These are phyloP conservation scores for Agonopterix alstromeriana DNA, from an alignment of 2,888 invertebrate genomes.

Conservation along the genomic window DNA sequence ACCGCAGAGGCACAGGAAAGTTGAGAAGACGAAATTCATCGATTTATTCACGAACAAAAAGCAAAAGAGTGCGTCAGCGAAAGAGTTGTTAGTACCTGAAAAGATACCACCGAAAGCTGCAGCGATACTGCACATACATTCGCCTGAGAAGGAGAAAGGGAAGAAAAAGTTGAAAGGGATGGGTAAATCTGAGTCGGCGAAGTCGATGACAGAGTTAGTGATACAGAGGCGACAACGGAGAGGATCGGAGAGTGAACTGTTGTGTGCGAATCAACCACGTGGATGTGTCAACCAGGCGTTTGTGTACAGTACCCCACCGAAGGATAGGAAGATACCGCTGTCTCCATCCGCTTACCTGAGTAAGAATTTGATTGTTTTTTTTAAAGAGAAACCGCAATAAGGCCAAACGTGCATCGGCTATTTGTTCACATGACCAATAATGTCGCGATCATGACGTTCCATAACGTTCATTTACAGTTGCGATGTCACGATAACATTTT, in stretches of 20 bases:
- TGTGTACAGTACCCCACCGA: conserved; percentile 71
- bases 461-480: not conserved
- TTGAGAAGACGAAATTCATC: conserved; percentile 63
- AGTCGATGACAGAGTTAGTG: conserved; percentile 46
- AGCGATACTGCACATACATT: conserved; percentile 76
- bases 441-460: not conserved
- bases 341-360: conserved; percentile 65
- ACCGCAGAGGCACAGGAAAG: conserved; percentile 52
- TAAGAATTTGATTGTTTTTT: conserved; percentile 36
- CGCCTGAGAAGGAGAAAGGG: conserved; percentile 45
- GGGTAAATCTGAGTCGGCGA: conserved; percentile 61
- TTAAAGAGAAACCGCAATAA: conserved; percentile 1
- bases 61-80: conserved; percentile 61
- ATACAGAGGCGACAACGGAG: conserved; percentile 47
- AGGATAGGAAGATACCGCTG: conserved; percentile 59
- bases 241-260: conserved; percentile 66
- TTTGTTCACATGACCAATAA: not conserved
- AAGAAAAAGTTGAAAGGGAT: conserved; percentile 57
- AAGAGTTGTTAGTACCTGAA: conserved; percentile 62
- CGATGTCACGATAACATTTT: conserved; percentile 1
- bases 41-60: conserved; percentile 69
- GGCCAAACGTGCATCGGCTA: conserved; percentile 4
- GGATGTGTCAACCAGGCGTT: conserved; percentile 67
- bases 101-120: conserved; percentile 79
- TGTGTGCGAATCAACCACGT: conserved; percentile 39